Percentiles rank a stretch among this genome's conserved stretches.
These are phyloP conservation scores for Acromyrmex charruanus DNA, from an alignment of 1,140 invertebrate genomes.

Conservation along the genomic window DNA sequence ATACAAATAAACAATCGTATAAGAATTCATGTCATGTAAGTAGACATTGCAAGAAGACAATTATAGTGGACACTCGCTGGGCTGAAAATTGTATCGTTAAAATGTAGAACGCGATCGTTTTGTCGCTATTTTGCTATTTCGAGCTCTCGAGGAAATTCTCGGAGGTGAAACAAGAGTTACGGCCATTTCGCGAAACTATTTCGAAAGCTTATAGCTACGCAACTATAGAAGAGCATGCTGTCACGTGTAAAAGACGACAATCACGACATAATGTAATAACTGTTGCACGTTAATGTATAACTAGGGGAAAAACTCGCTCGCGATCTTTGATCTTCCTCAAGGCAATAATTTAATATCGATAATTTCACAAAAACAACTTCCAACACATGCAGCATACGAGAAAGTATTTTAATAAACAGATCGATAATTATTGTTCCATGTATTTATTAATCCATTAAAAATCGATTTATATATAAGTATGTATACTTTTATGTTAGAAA, in stretches of 20 bases:
- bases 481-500: neutral
- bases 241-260: conserved; percentile 24
- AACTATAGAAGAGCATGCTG: conserved; percentile 55
- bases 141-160: conserved; percentile 41
- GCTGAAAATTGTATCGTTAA: neutral
- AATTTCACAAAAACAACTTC: neutral
- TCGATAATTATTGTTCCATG: neutral
- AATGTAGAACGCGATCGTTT: conserved; percentile 28
- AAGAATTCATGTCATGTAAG: neutral
- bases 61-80: neutral
- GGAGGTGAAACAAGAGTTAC: conserved; percentile 59
- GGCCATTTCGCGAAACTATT: conserved; percentile 68
- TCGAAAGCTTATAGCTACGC: conserved; percentile 30
- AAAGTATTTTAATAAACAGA: neutral
- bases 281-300: neutral
- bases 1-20: neutral
- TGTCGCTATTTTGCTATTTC: conserved; percentile 44
- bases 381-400: neutral
- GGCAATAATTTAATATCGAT: neutral
- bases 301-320: neutral
- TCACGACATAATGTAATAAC: conserved; percentile 37
- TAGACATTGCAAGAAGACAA: conserved; percentile 11
- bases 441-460: conserved; percentile 6
- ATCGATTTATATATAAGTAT: neutral
- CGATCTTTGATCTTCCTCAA: conserved; percentile 12